These are phyloP conservation scores for Cepphus grylle DNA, from an alignment of 2,113 vertebrate genomes.

Conservation along the genomic window DNA sequence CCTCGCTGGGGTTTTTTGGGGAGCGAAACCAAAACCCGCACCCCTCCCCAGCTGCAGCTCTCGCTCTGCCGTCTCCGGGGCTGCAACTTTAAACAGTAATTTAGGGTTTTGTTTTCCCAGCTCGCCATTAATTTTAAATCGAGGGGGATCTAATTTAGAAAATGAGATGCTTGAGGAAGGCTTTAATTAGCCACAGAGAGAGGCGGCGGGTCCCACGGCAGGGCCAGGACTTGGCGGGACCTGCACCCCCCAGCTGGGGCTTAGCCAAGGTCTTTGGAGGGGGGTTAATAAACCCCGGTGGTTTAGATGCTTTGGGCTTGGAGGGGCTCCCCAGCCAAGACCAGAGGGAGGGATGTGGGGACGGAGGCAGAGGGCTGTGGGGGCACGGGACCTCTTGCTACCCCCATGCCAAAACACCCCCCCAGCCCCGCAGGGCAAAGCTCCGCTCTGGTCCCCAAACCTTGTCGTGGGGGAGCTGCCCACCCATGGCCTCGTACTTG, in stretches of 20 bases:
- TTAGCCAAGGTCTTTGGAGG: not conserved
- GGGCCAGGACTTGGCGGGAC: not conserved
- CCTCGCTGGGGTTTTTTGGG: not conserved
- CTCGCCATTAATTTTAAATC: not conserved
- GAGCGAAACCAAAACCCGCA: not conserved
- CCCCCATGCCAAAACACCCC: not conserved
- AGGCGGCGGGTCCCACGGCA: not conserved
- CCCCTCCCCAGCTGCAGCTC: not conserved
- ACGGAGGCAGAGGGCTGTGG: not conserved
- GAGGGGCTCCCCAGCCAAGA: not conserved
- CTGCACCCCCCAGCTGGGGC: not conserved
- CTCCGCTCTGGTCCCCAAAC: not conserved
- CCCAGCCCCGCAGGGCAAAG: not conserved
- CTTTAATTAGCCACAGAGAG: constrained; percentile 18
- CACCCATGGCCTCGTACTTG: not conserved
- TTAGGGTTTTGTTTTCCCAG: not conserved
- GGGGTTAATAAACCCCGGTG: not conserved
- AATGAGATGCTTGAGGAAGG: not conserved
- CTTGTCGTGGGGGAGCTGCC: not conserved
- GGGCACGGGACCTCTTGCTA: not conserved
- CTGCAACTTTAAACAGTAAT: not conserved
- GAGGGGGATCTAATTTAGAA: not conserved
- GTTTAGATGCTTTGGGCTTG: not conserved
- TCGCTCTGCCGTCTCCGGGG: not conserved
- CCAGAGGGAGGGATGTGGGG: not conserved